A percentile compares a stretch with the other conserved stretches of the same genome.
Conservation (phyloP, 2,888 invertebrate genomes). For the Formica aserva region DNA sequence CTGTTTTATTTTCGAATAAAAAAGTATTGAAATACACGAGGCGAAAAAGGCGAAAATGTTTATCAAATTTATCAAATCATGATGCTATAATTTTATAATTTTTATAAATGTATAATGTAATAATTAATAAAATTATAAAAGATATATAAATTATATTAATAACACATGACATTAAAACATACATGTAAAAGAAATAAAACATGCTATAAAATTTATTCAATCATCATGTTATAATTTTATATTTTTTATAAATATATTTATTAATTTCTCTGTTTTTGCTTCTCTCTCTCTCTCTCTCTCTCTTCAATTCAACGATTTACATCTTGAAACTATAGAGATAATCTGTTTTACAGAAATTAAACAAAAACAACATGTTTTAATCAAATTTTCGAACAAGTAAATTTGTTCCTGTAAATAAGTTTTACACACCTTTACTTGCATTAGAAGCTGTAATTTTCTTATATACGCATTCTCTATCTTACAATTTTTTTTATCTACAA, state of each 20-base stretch:
- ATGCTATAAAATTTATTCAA: neutral
- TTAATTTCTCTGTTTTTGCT: neutral
- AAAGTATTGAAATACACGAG: neutral
- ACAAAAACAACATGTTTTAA: neutral
- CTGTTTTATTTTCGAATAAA: neutral
- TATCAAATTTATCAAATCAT: neutral
- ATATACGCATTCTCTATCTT: neutral
- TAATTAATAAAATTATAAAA: neutral
- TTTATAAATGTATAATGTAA: neutral
- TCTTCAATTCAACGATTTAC: neutral
- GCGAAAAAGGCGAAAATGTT: no score
- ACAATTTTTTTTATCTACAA: neutral
- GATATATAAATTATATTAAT: neutral
- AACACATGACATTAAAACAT: neutral
- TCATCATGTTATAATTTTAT: neutral
- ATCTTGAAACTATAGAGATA: neutral
- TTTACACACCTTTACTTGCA: neutral
- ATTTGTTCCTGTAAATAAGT: neutral
- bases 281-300: neutral
- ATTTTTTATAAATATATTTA: neutral
- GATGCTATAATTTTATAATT: neutral
- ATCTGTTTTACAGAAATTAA: neutral
- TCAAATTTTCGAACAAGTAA: neutral
- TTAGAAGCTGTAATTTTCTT: neutral
- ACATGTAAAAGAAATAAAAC: neutral